Percentiles rank a stretch among this genome's conserved stretches.
Conservation (phyloP, 2,113 vertebrate genomes). For the Podarcis cretensis region DNA sequence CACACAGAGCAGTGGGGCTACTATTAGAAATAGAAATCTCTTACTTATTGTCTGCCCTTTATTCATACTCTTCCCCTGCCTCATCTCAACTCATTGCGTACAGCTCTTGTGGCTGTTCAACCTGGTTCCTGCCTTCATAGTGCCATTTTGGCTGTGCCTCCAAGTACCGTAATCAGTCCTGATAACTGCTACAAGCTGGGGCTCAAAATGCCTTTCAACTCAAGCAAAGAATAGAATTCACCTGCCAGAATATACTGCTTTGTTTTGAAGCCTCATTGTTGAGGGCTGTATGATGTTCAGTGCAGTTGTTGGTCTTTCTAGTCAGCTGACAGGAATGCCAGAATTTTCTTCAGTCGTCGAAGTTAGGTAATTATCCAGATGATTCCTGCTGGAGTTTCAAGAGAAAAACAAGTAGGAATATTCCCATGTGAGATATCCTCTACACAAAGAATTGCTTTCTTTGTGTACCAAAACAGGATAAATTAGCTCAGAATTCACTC, state of each 20-base stretch:
- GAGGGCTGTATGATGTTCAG: slow-evolving; percentile 21
- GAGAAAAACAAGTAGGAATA: not conserved
- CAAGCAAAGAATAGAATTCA: slow-evolving; percentile 1
- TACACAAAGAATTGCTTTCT: accelerated
- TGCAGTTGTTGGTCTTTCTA: slow-evolving; percentile 19
- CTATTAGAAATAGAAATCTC: not conserved
- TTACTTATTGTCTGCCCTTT: not conserved
- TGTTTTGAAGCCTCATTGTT: slow-evolving; percentile 45
- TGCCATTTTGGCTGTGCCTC: not conserved
- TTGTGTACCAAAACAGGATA: slow-evolving; percentile 20
- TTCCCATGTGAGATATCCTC: not conserved
- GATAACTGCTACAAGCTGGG: not conserved
- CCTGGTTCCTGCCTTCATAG: not conserved
- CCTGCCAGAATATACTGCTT: slow-evolving; percentile 28
- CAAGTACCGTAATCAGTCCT: not conserved
- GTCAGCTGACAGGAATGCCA: not conserved
- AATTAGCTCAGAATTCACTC: not conserved
- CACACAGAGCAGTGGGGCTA: not conserved
- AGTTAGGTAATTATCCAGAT: slow-evolving; percentile 22
- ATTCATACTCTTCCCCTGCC: not conserved
- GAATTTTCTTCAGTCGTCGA: slow-evolving; percentile 1
- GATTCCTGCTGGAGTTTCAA: slow-evolving; percentile 4
- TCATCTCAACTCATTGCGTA: not conserved
- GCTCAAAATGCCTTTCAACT: not conserved
- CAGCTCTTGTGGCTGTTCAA: not conserved